phyloP scores from a whole-genome alignment of 2,797 vertebrate genomes.

The Acropternis orthonyx region DNA sequence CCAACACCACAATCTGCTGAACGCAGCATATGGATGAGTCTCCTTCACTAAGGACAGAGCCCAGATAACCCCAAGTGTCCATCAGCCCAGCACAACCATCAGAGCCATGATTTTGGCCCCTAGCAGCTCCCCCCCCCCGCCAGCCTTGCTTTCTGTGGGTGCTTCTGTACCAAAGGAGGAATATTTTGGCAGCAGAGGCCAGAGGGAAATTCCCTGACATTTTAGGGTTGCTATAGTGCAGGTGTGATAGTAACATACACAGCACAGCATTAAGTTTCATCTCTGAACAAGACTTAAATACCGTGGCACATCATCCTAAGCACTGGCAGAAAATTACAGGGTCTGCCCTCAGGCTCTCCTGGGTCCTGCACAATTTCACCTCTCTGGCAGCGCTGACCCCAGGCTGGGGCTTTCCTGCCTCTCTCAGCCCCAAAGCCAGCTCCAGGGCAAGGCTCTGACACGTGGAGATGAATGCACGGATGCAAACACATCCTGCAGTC shows the following conservation, averaged over 20 bases:
- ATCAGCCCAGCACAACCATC: background rate
- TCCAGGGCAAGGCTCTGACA: background rate
- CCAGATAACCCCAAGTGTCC: background rate
- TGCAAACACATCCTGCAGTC: background rate
- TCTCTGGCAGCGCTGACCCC: background rate
- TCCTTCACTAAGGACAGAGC: background rate
- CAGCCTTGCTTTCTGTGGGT: background rate
- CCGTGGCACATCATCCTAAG: background rate
- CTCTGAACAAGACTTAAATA: background rate
- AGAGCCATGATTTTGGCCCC: background rate
- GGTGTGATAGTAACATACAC: background rate
- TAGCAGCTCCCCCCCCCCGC: background rate
- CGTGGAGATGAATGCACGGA: accelerated
- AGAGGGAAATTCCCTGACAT: background rate
- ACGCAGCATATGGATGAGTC: accelerated
- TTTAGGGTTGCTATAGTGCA: background rate
- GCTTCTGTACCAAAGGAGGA: background rate
- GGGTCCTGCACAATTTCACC: background rate
- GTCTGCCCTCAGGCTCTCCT: background rate
- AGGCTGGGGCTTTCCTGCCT: background rate
- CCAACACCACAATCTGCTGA: background rate
- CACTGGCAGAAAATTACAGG: background rate
- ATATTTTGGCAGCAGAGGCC: background rate
- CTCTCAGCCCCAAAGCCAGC: background rate
- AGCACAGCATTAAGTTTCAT: background rate